Percentiles rank a stretch among this genome's conserved stretches.
Evolutionary conservation across 2,888 invertebrate species (phyloP).

Genomic region (Nymphalis polychloros): DNA sequence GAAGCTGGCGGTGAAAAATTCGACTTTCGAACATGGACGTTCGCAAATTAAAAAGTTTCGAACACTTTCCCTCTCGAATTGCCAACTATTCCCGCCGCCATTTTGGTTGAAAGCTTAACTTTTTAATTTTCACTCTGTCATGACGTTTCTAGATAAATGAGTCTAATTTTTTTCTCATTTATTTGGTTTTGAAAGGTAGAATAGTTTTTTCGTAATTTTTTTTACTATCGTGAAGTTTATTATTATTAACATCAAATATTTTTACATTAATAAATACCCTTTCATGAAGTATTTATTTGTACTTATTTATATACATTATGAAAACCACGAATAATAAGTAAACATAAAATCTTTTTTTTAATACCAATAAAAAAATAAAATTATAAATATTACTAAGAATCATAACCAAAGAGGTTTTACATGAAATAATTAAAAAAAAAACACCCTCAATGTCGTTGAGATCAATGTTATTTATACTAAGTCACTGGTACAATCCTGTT

Average conservation of each 20-base stretch:
- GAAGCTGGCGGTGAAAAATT: constrained; percentile 65
- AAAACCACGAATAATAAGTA: no score
- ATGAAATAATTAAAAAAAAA: not conserved
- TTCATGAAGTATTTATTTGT: no score
- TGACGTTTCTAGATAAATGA: constrained; percentile 36
- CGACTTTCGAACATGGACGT: constrained; percentile 59
- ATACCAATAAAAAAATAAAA: not conserved
- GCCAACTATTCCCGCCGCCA: constrained; percentile 69
- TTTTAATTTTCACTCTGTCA: constrained; percentile 59
- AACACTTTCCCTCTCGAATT: constrained; percentile 71
- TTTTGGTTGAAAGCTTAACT: constrained; percentile 70
- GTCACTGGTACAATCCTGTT: constrained; percentile 37
- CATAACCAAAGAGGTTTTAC: not conserved
- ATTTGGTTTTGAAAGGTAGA: not conserved
- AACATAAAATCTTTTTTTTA: not conserved
- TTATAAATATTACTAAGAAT: not conserved
- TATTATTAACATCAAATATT: no score
- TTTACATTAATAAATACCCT: no score
- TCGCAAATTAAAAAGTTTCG: constrained; percentile 74
- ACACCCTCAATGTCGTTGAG: constrained; percentile 18
- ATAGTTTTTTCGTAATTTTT: no score
- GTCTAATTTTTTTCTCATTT: constrained; percentile 15
- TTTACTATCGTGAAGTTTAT: no score
- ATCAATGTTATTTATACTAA: constrained; percentile 31
- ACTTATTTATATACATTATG: no score